phyloP scores from a whole-genome alignment of 2,888 invertebrate species.

The Troilus luridus region DNA sequence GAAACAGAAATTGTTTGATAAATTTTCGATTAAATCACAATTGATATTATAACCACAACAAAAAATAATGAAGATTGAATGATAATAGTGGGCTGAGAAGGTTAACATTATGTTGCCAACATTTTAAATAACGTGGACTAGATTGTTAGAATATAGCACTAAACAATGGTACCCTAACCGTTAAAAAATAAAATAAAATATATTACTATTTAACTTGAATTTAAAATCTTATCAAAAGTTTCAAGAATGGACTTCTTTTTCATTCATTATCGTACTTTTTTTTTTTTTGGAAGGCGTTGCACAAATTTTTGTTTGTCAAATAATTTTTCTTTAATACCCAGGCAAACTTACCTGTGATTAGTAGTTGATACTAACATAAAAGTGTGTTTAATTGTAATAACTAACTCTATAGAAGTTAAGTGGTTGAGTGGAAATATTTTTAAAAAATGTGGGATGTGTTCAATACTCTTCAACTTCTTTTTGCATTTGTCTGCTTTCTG shows the following conservation, averaged over 20 bases:
- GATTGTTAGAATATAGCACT: too few species aligned
- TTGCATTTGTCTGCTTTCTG: neutral
- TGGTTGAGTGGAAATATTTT: neutral
- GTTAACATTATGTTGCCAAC: neutral
- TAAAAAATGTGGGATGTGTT: neutral
- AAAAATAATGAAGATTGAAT: neutral
- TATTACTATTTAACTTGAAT: too few species aligned
- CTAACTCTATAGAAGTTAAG: neutral
- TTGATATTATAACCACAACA: neutral
- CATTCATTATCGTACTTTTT: too few species aligned
- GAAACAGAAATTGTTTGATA: neutral
- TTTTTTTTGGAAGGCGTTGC: constrained; percentile 4
- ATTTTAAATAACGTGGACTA: neutral
- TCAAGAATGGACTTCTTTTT: neutral
- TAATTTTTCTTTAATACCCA: constrained; percentile 22
- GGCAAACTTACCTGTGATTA: constrained; percentile 33
- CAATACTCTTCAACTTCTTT: neutral
- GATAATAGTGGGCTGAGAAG: neutral
- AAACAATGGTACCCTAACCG: too few species aligned
- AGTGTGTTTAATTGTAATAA: constrained; percentile 25
- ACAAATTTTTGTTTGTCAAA: constrained; percentile 44
- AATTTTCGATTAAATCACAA: neutral
- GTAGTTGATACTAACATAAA: neutral
- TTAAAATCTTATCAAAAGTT: too few species aligned
- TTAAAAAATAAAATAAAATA: too few species aligned